A percentile compares a stretch with the other conserved stretches of the same genome.
Conservation (phyloP, 2,888 invertebrate species). For the Spisula solida region DNA sequence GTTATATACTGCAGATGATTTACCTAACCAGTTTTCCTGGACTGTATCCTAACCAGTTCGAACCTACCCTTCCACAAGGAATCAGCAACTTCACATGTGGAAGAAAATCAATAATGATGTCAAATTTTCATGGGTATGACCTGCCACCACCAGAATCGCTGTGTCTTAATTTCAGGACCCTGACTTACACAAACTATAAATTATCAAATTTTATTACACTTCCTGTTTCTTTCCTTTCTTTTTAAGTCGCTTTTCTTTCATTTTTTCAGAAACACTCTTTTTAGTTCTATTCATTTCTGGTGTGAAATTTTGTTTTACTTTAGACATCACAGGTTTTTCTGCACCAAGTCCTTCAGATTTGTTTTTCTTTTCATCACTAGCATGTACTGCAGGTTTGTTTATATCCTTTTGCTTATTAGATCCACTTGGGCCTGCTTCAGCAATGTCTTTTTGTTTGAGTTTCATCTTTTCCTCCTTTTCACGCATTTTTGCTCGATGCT, state of each 20-base stretch:
- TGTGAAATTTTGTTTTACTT: background rate
- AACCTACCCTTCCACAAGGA: too few species aligned
- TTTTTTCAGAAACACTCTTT: background rate
- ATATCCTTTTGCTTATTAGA: background rate
- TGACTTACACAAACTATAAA: too few species aligned
- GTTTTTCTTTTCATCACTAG: conserved; percentile 3
- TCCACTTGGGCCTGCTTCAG: conserved; percentile 10
- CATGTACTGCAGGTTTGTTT: background rate
- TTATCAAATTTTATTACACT: background rate
- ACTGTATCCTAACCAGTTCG: too few species aligned
- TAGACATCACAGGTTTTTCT: background rate
- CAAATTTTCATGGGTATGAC: too few species aligned
- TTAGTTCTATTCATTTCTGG: background rate
- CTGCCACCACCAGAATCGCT: too few species aligned
- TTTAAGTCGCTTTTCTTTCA: conserved; percentile 17
- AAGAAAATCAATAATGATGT: too few species aligned
- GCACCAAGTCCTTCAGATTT: background rate
- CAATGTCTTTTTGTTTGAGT: conserved; percentile 24
- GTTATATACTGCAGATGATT: too few species aligned
- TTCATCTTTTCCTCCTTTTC: conserved; percentile 60
- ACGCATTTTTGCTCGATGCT: conserved; percentile 64
- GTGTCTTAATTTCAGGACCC: too few species aligned
- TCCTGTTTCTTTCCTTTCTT: conserved; percentile 1
- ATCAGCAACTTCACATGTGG: too few species aligned
- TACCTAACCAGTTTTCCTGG: too few species aligned